Evolutionary conservation across 2,888 invertebrate species (phyloP).

Genomic region (Lycophotia porphyrea): DNA sequence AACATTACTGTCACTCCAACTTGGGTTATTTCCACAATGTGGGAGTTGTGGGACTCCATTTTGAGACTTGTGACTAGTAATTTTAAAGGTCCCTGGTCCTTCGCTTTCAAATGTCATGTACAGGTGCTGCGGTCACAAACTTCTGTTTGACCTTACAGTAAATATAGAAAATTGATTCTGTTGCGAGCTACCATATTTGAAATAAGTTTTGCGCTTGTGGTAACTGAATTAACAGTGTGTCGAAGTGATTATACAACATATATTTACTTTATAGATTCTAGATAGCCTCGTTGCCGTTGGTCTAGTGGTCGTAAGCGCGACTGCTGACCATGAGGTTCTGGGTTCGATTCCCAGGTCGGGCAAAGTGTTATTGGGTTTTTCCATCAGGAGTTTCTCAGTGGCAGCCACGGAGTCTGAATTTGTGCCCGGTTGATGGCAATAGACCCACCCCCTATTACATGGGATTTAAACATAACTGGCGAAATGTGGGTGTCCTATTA

Average conservation of each 20-base stretch:
- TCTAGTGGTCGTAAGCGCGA: too few species aligned
- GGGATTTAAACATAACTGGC: too few species aligned
- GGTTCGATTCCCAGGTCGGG: too few species aligned
- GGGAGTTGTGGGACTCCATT: slow-evolving; percentile 79
- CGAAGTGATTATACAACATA: neutral
- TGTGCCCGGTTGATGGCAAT: too few species aligned
- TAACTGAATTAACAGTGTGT: slow-evolving; percentile 1
- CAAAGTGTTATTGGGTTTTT: too few species aligned
- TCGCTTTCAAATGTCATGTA: slow-evolving; percentile 74
- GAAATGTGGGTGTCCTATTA: too few species aligned
- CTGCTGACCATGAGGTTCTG: too few species aligned
- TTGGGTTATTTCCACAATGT: slow-evolving; percentile 76
- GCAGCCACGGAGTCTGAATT: too few species aligned
- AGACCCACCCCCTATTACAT: too few species aligned
- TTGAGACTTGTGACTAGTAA: slow-evolving; percentile 73
- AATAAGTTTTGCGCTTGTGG: slow-evolving; percentile 31
- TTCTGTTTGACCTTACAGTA: slow-evolving; percentile 48
- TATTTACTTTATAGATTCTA: too few species aligned
- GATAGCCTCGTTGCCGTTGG: too few species aligned
- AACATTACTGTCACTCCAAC: slow-evolving; percentile 70
- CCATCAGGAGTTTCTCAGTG: too few species aligned
- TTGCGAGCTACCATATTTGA: slow-evolving; percentile 18
- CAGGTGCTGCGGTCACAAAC: slow-evolving; percentile 77
- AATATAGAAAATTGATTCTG: slow-evolving; percentile 65
- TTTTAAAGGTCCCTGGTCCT: slow-evolving; percentile 75